phyloP scores from a whole-genome alignment of 2,888 invertebrate species.

The Papilio elwesi region DNA sequence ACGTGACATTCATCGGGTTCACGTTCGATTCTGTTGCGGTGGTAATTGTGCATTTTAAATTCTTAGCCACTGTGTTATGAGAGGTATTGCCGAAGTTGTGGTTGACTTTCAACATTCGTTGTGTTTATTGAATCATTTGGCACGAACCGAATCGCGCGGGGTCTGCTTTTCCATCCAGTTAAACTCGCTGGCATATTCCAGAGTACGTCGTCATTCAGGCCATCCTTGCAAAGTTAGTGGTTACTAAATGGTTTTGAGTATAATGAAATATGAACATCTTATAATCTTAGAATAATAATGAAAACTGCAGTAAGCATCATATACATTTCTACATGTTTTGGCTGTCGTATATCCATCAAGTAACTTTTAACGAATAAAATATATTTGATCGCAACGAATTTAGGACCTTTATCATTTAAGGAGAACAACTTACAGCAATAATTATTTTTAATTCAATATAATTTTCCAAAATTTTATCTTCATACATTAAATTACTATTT shows the following conservation, averaged over 20 bases:
- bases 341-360: background rate
- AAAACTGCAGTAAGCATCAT: background rate
- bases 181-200: too few species aligned
- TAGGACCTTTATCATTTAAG: background rate
- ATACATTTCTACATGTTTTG: background rate
- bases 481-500: too few species aligned
- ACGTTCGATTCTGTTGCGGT: too few species aligned
- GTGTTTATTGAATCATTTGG: too few species aligned
- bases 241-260: background rate
- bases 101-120: too few species aligned
- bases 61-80: too few species aligned
- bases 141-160: too few species aligned
- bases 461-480: background rate
- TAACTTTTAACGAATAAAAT: background rate
- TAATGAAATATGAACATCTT: constrained; percentile 10
- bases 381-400: background rate
- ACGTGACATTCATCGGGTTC: too few species aligned
- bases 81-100: too few species aligned
- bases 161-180: too few species aligned
- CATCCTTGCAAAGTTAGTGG: background rate
- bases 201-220: too few species aligned
- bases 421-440: background rate
- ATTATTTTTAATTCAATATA: background rate
- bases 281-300: background rate
- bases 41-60: too few species aligned